Evolutionary conservation across 2,797 vertebrate species (phyloP).

Genomic region (Numenius phaeopus): DNA sequence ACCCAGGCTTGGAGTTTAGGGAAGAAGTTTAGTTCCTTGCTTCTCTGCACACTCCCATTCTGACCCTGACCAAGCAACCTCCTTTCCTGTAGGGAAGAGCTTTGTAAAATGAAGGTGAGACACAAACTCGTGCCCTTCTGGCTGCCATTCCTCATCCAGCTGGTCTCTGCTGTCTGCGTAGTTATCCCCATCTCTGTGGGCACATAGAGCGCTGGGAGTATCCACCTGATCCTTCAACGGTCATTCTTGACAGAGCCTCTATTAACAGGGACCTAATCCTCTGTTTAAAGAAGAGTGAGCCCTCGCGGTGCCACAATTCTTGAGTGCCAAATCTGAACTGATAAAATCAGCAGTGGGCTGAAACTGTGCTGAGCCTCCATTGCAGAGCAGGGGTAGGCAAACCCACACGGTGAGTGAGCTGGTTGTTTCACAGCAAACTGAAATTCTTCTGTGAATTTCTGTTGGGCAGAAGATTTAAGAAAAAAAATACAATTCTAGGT

Average conservation of each 20-base stretch:
- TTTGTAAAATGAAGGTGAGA: neutral
- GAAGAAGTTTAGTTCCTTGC: neutral
- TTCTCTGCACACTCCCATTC: neutral
- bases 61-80: neutral
- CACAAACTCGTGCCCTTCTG: neutral
- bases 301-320: neutral
- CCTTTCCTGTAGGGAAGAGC: neutral
- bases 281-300: neutral
- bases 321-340: neutral
- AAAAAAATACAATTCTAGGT: neutral
- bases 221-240: fast-evolving
- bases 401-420: fast-evolving
- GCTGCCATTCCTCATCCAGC: neutral
- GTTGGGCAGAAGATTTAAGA: neutral
- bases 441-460: neutral
- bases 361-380: neutral
- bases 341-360: neutral
- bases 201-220: neutral
- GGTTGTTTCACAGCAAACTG: neutral
- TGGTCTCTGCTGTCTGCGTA: neutral
- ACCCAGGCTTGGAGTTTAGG: neutral
- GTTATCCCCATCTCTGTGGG: neutral
- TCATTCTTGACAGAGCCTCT: neutral
- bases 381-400: neutral
- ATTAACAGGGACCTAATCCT: neutral